These are phyloP conservation scores for Phycodurus eques DNA, from an alignment of 2,113 vertebrate genomes.

Conservation along the genomic window DNA sequence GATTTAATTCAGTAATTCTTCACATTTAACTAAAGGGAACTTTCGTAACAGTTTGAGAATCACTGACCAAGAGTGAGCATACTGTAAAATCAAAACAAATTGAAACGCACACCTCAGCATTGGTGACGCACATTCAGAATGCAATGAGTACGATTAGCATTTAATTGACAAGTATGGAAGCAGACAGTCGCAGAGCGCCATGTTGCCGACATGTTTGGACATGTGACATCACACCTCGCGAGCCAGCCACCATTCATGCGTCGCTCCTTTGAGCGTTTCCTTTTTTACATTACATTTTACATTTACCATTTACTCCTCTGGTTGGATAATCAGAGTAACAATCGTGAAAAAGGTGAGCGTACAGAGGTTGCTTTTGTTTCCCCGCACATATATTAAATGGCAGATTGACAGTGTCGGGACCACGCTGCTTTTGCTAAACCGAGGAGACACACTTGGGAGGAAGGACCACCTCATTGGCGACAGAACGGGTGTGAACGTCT, in stretches of 20 bases:
- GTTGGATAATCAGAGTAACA: neutral
- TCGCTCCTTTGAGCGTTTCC: neutral
- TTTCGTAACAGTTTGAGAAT: neutral
- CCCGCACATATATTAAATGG: conserved; percentile 36
- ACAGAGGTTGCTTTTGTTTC: conserved; percentile 9
- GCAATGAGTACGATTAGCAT: neutral
- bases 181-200: neutral
- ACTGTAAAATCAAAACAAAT: neutral
- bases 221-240: neutral
- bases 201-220: neutral
- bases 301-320: neutral
- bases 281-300: too few relatives aligned
- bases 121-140: neutral
- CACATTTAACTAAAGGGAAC: too few relatives aligned
- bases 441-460: conserved; percentile 55
- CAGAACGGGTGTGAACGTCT: conserved; percentile 27
- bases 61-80: neutral
- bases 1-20: too few relatives aligned
- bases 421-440: conserved; percentile 38
- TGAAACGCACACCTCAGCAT: neutral
- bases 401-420: conserved; percentile 43
- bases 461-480: conserved; percentile 53
- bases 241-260: neutral
- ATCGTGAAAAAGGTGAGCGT: neutral
- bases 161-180: neutral